These are phyloP conservation scores for Ophthalmolycus amberensis DNA, from an alignment of 2,113 vertebrate genomes.

Conservation along the genomic window DNA sequence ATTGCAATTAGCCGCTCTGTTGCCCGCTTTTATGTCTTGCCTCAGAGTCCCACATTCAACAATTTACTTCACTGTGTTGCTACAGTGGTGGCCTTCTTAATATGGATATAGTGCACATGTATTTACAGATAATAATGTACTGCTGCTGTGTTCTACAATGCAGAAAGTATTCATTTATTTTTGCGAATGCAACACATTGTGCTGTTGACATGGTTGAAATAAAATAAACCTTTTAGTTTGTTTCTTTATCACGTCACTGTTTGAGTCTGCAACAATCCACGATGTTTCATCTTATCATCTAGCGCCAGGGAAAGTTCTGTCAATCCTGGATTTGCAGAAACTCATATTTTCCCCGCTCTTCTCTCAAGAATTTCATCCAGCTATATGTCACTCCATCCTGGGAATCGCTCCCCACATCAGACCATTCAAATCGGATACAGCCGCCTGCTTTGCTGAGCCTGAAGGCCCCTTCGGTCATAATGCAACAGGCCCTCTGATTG, in stretches of 20 bases:
- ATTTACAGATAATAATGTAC: not conserved
- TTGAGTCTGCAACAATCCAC: constrained; percentile 10
- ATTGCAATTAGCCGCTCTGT: constrained; percentile 49
- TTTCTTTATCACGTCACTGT: constrained; percentile 4
- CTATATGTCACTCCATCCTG: not conserved
- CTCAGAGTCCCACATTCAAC: constrained; percentile 1
- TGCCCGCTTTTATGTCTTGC: constrained; percentile 19
- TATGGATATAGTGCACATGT: not conserved
- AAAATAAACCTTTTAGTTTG: not conserved
- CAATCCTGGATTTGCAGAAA: constrained; percentile 24
- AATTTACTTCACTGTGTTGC: not conserved
- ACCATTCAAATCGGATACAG: not conserved
- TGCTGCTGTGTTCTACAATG: not conserved
- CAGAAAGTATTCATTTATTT: not conserved
- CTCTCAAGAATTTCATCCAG: constrained; percentile 16
- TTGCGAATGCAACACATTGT: not conserved
- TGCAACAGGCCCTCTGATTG: constrained; percentile 2
- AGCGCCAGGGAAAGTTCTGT: not conserved
- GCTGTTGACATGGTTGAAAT: constrained; percentile 3
- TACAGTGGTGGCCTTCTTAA: not conserved
- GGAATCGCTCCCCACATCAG: constrained; percentile 1
- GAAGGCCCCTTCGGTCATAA: not conserved
- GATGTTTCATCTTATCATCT: constrained; percentile 19
- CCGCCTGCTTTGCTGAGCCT: not conserved
- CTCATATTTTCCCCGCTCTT: not conserved